Percentiles rank a stretch among this genome's conserved stretches.
These are phyloP conservation scores for Drosophila mimica DNA, from an alignment of 2,888 invertebrate species.

Conservation along the genomic window DNA sequence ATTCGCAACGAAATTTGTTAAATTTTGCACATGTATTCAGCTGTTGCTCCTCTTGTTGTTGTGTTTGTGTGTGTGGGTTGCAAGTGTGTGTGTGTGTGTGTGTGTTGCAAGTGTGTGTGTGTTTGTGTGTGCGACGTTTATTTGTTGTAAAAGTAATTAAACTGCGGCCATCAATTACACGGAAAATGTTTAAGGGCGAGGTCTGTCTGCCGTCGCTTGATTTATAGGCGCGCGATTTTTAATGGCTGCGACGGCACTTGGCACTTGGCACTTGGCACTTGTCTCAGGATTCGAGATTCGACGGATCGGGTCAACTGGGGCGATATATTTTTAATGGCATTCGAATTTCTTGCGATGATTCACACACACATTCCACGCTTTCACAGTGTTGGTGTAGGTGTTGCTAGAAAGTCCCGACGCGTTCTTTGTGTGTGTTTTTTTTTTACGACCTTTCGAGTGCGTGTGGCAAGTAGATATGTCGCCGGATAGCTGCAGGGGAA, in stretches of 20 bases:
- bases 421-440: conserved; percentile 4
- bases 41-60: conserved; percentile 31
- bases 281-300: conserved; percentile 3
- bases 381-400: conserved; percentile 34
- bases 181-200: conserved; percentile 64
- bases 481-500: conserved; percentile 30
- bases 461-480: conserved; percentile 39
- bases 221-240: conserved; percentile 77
- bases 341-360: conserved; percentile 56
- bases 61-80: conserved; percentile 26
- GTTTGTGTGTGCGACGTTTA: conserved; percentile 54
- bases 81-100: conserved; percentile 33
- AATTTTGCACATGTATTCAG: conserved; percentile 60
- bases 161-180: conserved; percentile 72
- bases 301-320: conserved; percentile 57
- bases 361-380: conserved; percentile 51
- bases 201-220: conserved; percentile 66
- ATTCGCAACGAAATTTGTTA: conserved; percentile 80
- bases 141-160: conserved; percentile 81
- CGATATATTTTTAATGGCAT: conserved; percentile 67
- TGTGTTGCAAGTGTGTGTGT: conserved; percentile 22
- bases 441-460: conserved; percentile 65
- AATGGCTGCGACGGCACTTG: conserved; percentile 71
- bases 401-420: conserved; percentile 46
- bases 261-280: conserved; percentile 41